Conservation (phyloP, 1,140 invertebrate species). For the Aphelinus certus region DNA sequence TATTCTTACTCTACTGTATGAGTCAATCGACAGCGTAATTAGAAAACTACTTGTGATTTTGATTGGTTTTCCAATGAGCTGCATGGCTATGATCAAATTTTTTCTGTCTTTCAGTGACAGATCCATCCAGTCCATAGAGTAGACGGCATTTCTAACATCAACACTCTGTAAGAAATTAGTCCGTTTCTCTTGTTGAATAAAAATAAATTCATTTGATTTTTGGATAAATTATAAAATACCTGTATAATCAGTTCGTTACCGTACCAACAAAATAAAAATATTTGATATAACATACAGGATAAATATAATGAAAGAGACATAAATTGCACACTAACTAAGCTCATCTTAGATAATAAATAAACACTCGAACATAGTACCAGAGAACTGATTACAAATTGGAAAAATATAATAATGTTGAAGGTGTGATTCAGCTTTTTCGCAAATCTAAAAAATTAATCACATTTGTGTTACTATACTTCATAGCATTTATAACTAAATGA, state of each 20-base stretch:
- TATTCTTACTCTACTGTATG: slow-evolving; percentile 45
- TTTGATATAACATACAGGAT: slow-evolving; percentile 48
- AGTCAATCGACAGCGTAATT: slow-evolving; percentile 46
- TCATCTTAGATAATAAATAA: slow-evolving; percentile 47
- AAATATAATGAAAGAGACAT: slow-evolving; percentile 48
- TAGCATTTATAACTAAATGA: too few relatives aligned
- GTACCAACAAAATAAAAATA: slow-evolving; percentile 52
- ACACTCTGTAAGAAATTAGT: slow-evolving; percentile 38
- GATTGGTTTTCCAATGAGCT: slow-evolving; percentile 45
- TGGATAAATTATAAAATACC: slow-evolving; percentile 37
- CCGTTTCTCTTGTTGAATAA: too few relatives aligned
- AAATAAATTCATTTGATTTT: too few relatives aligned
- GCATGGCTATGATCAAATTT: slow-evolving; percentile 41
- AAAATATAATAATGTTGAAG: slow-evolving; percentile 46
- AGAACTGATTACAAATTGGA: slow-evolving; percentile 49
- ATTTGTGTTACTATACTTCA: too few relatives aligned
- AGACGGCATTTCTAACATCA: slow-evolving; percentile 38
- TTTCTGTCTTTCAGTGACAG: slow-evolving; percentile 39
- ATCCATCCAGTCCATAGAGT: slow-evolving; percentile 46
- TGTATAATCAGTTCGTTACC: slow-evolving; percentile 51
- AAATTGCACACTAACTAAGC: slow-evolving; percentile 46
- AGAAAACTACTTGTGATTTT: slow-evolving; percentile 47
- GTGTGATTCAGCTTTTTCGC: slow-evolving; percentile 44
- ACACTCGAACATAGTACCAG: slow-evolving; percentile 50
- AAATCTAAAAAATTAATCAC: slow-evolving; percentile 40